A percentile compares a stretch with the other conserved stretches of the same genome.
Conservation (phyloP, 1,140 invertebrate genomes). For the Drosophila punjabiensis region DNA sequence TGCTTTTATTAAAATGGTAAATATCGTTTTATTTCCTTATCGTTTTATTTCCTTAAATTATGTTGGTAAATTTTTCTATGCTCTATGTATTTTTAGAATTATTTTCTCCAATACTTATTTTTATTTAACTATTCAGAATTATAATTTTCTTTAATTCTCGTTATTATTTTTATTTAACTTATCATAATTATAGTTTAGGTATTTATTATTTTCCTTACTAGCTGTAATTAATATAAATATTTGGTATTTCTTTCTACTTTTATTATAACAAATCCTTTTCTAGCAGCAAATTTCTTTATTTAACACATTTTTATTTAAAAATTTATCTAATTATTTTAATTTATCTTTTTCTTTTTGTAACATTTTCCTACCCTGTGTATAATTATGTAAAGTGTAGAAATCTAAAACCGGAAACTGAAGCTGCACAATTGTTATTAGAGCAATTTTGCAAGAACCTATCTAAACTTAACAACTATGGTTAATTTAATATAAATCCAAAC, state of each 20-base stretch:
- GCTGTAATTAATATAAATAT: not conserved
- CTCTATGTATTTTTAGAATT: not conserved
- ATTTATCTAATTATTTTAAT: slow-evolving; percentile 58
- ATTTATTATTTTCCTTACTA: not conserved
- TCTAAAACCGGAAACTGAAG: slow-evolving; percentile 54
- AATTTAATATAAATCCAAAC: slow-evolving; percentile 10
- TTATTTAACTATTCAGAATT: not conserved
- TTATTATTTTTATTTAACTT: too few species aligned
- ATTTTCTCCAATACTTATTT: too few species aligned
- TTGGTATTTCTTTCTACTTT: not conserved
- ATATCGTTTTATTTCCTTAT: not conserved
- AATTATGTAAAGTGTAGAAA: slow-evolving; percentile 56
- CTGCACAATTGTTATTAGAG: slow-evolving; percentile 55
- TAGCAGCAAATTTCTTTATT: slow-evolving; percentile 6
- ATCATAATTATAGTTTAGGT: slow-evolving; percentile 6
- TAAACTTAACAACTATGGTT: slow-evolving; percentile 70
- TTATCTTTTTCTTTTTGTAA: slow-evolving; percentile 50
- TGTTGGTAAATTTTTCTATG: too few species aligned
- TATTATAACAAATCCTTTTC: not conserved
- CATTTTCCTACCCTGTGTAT: slow-evolving; percentile 7
- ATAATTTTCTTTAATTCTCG: too few species aligned
- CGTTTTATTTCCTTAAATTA: not conserved
- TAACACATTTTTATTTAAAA: slow-evolving; percentile 17
- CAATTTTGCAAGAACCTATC: slow-evolving; percentile 61
- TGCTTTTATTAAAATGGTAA: not conserved